A percentile compares a stretch with the other conserved stretches of the same genome.
Conservation (phyloP, 2,888 invertebrate species). For the Abscondita cerata region DNA sequence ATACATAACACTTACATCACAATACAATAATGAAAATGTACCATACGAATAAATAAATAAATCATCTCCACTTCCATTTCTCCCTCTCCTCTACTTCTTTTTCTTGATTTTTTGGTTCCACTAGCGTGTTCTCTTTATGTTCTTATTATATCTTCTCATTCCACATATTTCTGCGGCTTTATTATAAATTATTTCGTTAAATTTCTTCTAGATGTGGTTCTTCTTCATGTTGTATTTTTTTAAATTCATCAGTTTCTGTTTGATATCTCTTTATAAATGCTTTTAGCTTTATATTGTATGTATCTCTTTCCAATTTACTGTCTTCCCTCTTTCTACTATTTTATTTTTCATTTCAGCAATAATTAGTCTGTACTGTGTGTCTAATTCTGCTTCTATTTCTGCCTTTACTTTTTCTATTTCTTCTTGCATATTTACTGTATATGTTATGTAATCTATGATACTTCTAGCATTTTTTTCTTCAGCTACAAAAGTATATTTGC, state of each 20-base stretch:
- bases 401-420: neutral
- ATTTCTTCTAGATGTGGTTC: neutral
- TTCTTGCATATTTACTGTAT: neutral
- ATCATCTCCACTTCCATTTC: neutral
- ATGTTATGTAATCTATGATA: too few relatives aligned
- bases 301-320: neutral
- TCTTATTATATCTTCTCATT: neutral
- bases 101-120: neutral
- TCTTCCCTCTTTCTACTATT: neutral
- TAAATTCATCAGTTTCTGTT: neutral
- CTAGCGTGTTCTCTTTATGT: neutral
- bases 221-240: neutral
- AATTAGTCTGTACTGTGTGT: neutral
- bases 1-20: too few relatives aligned
- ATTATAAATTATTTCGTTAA: neutral
- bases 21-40: too few relatives aligned
- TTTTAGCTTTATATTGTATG: too few relatives aligned
- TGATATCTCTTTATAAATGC: too few relatives aligned
- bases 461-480: neutral
- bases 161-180: neutral
- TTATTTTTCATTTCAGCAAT: neutral
- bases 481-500: neutral
- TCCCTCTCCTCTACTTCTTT: neutral
- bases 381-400: too few relatives aligned
- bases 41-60: too few relatives aligned